Conservation (phyloP, 2,888 invertebrate genomes). For the Syritta pipiens region DNA sequence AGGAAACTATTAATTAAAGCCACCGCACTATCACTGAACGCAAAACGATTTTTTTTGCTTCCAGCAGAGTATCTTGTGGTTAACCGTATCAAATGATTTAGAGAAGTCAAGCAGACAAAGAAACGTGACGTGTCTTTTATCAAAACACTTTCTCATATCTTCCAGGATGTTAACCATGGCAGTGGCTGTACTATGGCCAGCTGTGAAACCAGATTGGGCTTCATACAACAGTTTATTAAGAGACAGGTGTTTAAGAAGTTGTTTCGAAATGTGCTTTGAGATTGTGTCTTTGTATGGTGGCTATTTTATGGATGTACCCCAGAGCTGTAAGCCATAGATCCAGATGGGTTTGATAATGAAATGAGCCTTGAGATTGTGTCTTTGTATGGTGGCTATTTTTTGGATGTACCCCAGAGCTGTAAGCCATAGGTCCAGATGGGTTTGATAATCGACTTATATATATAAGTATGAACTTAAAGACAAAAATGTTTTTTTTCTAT, state of each 20-base stretch:
- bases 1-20: neutral
- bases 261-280: no score
- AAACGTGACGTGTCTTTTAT: neutral
- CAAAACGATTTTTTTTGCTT: neutral
- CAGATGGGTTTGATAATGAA: no score
- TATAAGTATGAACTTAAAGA: no score
- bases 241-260: neutral
- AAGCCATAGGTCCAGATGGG: no score
- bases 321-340: no score
- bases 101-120: neutral
- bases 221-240: neutral
- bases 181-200: neutral
- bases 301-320: no score
- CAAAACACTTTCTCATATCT: neutral
- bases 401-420: no score
- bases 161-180: neutral
- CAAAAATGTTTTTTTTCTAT: no score
- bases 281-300: no score
- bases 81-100: neutral
- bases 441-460: no score
- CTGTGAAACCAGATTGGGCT: neutral
- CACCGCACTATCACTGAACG: neutral
- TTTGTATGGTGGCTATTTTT: no score
- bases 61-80: neutral
- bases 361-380: no score